phyloP scores from a whole-genome alignment of 2,113 vertebrate species.

The Hipposideros armiger region DNA sequence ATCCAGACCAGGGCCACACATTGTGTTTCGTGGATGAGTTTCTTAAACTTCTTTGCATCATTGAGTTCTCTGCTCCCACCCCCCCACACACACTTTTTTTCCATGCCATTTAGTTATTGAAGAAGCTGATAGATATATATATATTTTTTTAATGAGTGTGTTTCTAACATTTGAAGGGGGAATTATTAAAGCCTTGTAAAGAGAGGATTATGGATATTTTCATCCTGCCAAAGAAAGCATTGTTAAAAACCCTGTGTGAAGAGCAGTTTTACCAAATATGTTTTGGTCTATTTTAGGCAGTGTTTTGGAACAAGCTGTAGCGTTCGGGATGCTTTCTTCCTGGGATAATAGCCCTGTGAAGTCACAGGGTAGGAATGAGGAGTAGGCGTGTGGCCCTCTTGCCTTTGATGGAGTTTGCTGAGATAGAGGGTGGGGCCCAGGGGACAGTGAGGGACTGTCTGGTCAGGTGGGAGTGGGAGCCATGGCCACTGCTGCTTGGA shows the following conservation, averaged over 20 bases:
- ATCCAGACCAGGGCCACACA: not conserved
- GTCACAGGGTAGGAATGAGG: conserved; percentile 21
- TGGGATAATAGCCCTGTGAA: conserved; percentile 12
- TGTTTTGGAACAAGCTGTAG: conserved; percentile 44
- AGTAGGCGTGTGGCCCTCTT: not conserved
- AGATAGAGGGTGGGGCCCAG: fast-evolving
- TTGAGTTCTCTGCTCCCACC: not conserved
- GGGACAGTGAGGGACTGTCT: not conserved
- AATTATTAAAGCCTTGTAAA: not conserved
- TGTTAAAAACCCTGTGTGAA: conserved; percentile 9
- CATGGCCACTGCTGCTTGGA: fast-evolving
- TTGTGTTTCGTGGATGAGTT: not conserved
- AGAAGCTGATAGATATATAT: not conserved
- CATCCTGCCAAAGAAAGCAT: conserved; percentile 63
- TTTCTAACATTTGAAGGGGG: not conserved
- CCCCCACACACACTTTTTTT: not conserved
- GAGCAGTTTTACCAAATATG: conserved; percentile 50
- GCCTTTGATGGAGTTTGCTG: not conserved
- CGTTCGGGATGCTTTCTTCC: conserved; percentile 43
- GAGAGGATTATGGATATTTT: not conserved
- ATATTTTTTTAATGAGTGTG: not conserved
- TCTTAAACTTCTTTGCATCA: not conserved
- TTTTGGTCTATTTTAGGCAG: conserved; percentile 68
- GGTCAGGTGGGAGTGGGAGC: not conserved
- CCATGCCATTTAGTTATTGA: not conserved